Conservation (phyloP, 2,888 invertebrate species). For the Tetranychus truncatus region DNA sequence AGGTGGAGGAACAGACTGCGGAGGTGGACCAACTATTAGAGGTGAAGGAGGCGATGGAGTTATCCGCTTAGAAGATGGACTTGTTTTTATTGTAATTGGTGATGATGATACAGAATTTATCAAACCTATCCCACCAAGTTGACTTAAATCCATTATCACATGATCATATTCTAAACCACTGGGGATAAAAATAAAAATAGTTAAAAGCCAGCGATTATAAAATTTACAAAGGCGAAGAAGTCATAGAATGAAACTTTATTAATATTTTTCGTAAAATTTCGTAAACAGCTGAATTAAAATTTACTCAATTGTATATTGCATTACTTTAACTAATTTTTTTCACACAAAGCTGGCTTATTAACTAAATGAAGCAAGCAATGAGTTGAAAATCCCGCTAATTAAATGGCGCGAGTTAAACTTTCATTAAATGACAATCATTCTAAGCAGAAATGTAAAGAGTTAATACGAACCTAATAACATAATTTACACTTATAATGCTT, state of each 20-base stretch:
- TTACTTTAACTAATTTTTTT: not conserved
- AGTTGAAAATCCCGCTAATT: not conserved
- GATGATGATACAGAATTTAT: not conserved
- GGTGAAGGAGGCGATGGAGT: slow-evolving; percentile 10
- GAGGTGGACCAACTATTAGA: not conserved
- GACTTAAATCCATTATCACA: slow-evolving; percentile 80
- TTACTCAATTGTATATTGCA: too few species aligned
- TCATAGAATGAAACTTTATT: too few species aligned
- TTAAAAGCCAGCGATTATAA: not conserved
- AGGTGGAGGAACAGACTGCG: not conserved
- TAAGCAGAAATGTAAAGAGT: too few species aligned
- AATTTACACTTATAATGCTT: slow-evolving; percentile 90
- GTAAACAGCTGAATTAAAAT: too few species aligned
- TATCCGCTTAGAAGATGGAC: not conserved
- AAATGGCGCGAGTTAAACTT: too few species aligned
- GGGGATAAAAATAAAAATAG: slow-evolving; percentile 7
- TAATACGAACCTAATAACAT: slow-evolving; percentile 45
- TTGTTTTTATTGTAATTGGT: not conserved
- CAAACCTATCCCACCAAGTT: slow-evolving; percentile 37
- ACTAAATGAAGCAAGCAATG: not conserved
- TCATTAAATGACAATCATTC: too few species aligned
- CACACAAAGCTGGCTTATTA: not conserved
- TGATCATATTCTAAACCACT: slow-evolving; percentile 74
- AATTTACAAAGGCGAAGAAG: not conserved
- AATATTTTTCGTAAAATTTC: too few species aligned